Percentiles rank a stretch among this genome's conserved stretches.
These are phyloP conservation scores for Stomatorhinus walkeri DNA, from an alignment of 2,797 vertebrate genomes.

Conservation along the genomic window DNA sequence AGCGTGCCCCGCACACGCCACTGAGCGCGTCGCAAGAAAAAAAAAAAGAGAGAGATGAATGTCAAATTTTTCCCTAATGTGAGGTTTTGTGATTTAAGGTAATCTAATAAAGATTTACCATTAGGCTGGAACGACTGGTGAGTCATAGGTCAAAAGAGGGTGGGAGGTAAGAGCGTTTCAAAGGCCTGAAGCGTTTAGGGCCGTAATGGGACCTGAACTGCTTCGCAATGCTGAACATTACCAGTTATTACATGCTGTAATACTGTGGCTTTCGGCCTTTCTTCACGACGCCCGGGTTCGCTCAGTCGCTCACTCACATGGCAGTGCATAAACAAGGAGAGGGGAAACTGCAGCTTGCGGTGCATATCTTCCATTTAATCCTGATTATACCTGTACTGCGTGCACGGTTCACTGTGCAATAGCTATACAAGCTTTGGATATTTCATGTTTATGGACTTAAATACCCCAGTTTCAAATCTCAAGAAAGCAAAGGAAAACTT, in stretches of 20 bases:
- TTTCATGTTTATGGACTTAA: background rate
- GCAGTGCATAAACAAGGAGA: slow-evolving; percentile 16
- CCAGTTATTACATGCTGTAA: slow-evolving; percentile 52
- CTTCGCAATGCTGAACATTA: slow-evolving; percentile 49
- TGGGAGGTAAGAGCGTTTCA: slow-evolving; percentile 63
- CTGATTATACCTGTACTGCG: background rate
- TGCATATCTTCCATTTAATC: background rate
- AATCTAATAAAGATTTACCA: slow-evolving; percentile 72
- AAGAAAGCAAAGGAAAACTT: background rate
- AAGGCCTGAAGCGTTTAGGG: slow-evolving; percentile 54
- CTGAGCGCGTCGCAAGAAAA: background rate
- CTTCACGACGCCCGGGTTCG: background rate
- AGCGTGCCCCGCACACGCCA: background rate
- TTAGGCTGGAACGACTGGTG: slow-evolving; percentile 62
- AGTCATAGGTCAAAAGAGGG: slow-evolving; percentile 74
- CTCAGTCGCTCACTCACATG: slow-evolving; percentile 11
- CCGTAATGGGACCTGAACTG: slow-evolving; percentile 56
- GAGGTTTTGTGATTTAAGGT: slow-evolving; percentile 60
- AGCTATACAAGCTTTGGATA: background rate
- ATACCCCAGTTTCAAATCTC: background rate
- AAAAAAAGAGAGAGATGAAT: slow-evolving; percentile 35
- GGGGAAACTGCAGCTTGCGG: background rate
- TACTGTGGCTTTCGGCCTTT: slow-evolving; percentile 44
- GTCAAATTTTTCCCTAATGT: slow-evolving; percentile 48
- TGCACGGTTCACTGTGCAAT: background rate